phyloP scores from a whole-genome alignment of 2,113 vertebrate genomes.

The Nycticebus coucang region DNA sequence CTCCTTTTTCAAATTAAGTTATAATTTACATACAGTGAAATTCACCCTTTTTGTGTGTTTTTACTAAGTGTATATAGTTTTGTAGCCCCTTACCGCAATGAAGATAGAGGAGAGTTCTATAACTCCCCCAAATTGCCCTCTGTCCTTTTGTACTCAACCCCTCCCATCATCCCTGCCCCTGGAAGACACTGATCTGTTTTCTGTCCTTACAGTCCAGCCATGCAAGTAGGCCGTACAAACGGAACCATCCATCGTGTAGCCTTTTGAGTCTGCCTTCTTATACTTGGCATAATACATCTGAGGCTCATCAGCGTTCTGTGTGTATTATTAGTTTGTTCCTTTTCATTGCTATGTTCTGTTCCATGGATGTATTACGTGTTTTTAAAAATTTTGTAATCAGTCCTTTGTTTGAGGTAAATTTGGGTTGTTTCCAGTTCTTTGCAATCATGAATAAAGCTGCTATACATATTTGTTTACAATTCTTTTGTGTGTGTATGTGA shows the following conservation, averaged over 20 bases:
- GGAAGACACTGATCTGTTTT: not conserved
- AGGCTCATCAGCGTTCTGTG: not conserved
- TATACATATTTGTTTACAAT: not conserved
- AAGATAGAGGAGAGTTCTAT: not conserved
- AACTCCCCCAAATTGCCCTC: not conserved
- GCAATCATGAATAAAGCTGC: not conserved
- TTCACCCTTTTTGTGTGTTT: not conserved
- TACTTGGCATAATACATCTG: not conserved
- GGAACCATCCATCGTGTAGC: not conserved
- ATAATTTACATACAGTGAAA: not conserved
- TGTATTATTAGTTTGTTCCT: not conserved
- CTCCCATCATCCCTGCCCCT: not conserved
- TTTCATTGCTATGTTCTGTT: not conserved
- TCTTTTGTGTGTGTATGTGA: not conserved
- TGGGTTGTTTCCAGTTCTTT: not conserved
- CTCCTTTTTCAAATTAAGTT: not conserved
- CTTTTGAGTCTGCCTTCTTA: not conserved
- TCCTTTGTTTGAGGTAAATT: not conserved
- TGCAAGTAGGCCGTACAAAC: not conserved
- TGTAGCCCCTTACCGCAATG: not conserved
- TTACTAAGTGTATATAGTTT: not conserved
- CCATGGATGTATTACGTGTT: not conserved
- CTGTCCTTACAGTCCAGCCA: not conserved
- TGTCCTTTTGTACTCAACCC: not conserved
- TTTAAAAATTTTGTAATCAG: not conserved